Base-by-base conservation (phyloP, 2,113 vertebrate species). In the Melanotaenia duboulayi region DNA sequence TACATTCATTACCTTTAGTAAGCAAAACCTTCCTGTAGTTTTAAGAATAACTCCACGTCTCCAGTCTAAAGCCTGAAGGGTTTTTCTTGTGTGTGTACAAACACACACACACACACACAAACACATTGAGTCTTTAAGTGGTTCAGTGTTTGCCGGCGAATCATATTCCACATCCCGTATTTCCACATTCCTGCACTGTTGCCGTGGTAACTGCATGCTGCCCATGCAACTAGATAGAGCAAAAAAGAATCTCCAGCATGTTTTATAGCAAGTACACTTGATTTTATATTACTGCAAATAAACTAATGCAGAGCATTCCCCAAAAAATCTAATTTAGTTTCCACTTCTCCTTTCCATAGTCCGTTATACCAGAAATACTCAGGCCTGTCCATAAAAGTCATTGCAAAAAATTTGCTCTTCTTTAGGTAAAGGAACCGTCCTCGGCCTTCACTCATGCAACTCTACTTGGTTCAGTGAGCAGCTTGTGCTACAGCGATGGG, bases 161-260 rank as follows among this genome's bases (percentile, higher is more conserved):
- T 85, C 78, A 89, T 66, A 76, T 60, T 42, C 40, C 70, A 73
- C 13, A 60, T 50, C 91, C 74, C 52, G 92, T 81, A 70, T 78
- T 72, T 82, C 90, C 71, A 87, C 91, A 93, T 93, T 92, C 89
- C 84, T 1, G 62, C 2, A 4, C 62, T 13, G 32, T 80, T 85
- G 44, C 69, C 46, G 22, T 11, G 55, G 72, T 23, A 37, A 85
- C 2, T 49, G 64, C n/a, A 20, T 24, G 19, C 35, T 49, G 40
- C 72, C 64, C n/a, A n/a, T n/a, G n/a, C 39, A 40, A 12, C 10
- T 12, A 11, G 12, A 10, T 2, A 40, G 10, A 40, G 11, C 22
- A 51, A 23, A 9, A 51, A 1, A 23, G n/a, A 11, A 25, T 6
- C 23, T 25, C 52, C 14, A 16, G 23, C 51, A 54, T 19, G 52